Percentiles rank a stretch among this genome's conserved stretches.
phyloP scores from a whole-genome alignment of 2,113 vertebrate genomes.

The Erythrocercus mccallii region DNA sequence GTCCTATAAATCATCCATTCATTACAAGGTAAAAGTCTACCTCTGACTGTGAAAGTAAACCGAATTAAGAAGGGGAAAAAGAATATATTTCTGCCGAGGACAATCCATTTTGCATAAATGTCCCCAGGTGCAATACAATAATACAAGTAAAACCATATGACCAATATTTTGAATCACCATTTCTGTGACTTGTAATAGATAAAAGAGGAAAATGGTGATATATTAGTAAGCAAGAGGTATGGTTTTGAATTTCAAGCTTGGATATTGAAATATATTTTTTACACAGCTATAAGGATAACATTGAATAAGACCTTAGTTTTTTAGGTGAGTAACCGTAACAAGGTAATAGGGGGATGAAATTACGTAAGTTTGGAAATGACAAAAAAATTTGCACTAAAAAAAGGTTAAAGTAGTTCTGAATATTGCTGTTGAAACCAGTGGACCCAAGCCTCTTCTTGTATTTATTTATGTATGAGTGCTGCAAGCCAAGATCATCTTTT shows the following conservation, averaged over 20 bases:
- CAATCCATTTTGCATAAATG: background rate
- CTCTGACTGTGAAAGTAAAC: background rate
- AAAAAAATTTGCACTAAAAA: background rate
- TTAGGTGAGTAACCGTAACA: background rate
- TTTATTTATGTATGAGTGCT: background rate
- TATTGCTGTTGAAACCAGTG: background rate
- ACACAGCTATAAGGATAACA: background rate
- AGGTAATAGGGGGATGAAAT: background rate
- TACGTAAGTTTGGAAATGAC: background rate
- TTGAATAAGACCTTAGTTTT: background rate
- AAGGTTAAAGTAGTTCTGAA: background rate
- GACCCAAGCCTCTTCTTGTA: background rate
- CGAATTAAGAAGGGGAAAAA: background rate
- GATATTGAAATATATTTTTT: background rate
- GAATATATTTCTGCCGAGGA: background rate
- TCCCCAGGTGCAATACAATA: background rate
- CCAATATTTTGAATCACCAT: slow-evolving; percentile 32
- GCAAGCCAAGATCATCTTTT: slow-evolving; percentile 13
- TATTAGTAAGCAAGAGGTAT: slow-evolving; percentile 25
- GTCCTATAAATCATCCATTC: background rate
- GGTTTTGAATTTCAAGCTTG: slow-evolving; percentile 25
- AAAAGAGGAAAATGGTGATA: background rate
- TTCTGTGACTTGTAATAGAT: background rate
- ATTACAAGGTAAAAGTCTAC: background rate
- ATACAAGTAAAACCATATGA: slow-evolving; percentile 17